A percentile compares a stretch with the other conserved stretches of the same genome.
Evolutionary conservation across 1,140 invertebrate species (phyloP).

Genomic region (Gryllus bimaculatus): DNA sequence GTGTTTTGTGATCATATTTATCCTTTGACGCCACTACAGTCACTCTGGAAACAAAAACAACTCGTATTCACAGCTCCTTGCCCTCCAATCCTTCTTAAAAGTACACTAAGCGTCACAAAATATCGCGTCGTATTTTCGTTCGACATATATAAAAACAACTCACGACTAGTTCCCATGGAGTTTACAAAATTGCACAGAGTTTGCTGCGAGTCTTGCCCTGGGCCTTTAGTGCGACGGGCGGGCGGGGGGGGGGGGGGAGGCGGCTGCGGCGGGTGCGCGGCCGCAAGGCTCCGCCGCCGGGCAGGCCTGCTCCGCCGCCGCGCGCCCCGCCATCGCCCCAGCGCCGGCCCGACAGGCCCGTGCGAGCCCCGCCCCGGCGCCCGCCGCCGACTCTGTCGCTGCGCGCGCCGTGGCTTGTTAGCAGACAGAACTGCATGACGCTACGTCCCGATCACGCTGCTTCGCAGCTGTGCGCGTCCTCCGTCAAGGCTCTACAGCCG

Average conservation of each 20-base stretch:
- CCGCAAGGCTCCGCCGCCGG: background rate
- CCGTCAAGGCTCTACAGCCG: conserved; percentile 13
- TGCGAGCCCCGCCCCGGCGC: background rate
- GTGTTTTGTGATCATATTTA: background rate
- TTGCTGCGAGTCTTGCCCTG: background rate
- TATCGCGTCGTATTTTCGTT: background rate
- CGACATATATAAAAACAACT: background rate
- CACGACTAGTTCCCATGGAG: background rate
- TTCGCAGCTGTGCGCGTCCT: background rate
- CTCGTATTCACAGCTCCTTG: background rate
- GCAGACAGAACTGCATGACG: no score
- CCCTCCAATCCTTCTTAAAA: background rate
- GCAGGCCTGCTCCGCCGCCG: background rate
- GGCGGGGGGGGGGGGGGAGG: no score
- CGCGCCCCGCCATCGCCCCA: no score
- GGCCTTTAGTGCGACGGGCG: background rate
- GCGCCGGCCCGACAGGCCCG: background rate
- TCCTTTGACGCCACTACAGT: background rate
- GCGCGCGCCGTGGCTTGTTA: conserved; percentile 11
- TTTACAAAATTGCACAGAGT: background rate
- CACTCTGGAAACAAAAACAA: background rate
- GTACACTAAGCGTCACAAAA: background rate
- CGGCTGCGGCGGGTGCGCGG: background rate
- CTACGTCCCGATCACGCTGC: no score
- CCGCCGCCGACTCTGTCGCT: background rate